These are phyloP conservation scores for Acrossocheilus fasciatus DNA, from an alignment of 2,797 vertebrate species.

Conservation along the genomic window DNA sequence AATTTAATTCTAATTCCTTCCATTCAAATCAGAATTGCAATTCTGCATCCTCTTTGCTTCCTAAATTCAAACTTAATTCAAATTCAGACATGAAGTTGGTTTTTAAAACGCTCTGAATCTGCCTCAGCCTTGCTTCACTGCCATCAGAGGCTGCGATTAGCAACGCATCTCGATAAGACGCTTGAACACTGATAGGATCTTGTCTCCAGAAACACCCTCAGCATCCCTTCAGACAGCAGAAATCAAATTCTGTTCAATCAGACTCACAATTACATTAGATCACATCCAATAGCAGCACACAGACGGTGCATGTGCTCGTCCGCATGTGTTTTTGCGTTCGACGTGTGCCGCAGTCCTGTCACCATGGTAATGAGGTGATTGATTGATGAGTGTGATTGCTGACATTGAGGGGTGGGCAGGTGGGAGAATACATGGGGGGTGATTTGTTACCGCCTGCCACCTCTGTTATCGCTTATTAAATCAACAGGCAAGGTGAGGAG, in stretches of 20 bases:
- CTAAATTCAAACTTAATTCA: background rate
- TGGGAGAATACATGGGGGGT: constrained; percentile 65
- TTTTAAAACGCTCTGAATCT: background rate
- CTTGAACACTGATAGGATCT: constrained; percentile 34
- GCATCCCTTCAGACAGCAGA: constrained; percentile 31
- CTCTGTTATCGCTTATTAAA: constrained; percentile 68
- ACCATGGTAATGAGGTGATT: constrained; percentile 74
- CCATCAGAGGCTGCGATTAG: background rate
- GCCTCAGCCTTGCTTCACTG: background rate
- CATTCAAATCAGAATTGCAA: background rate
- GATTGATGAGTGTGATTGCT: constrained; percentile 78
- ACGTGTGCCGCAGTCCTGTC: constrained; percentile 55
- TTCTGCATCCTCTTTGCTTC: background rate
- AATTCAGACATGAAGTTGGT: no score
- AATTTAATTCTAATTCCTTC: background rate
- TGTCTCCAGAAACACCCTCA: constrained; percentile 8
- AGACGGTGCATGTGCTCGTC: background rate
- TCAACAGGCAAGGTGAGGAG: constrained; percentile 60
- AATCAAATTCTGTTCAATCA: constrained; percentile 47
- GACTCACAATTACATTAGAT: constrained; percentile 45
- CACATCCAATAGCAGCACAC: background rate
- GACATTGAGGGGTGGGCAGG: constrained; percentile 76
- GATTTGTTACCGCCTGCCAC: constrained; percentile 68
- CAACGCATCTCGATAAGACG: constrained; percentile 24
- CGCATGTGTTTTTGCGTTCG: background rate